phyloP scores from a whole-genome alignment of 1,140 invertebrate genomes.

The Augochlora pura region DNA sequence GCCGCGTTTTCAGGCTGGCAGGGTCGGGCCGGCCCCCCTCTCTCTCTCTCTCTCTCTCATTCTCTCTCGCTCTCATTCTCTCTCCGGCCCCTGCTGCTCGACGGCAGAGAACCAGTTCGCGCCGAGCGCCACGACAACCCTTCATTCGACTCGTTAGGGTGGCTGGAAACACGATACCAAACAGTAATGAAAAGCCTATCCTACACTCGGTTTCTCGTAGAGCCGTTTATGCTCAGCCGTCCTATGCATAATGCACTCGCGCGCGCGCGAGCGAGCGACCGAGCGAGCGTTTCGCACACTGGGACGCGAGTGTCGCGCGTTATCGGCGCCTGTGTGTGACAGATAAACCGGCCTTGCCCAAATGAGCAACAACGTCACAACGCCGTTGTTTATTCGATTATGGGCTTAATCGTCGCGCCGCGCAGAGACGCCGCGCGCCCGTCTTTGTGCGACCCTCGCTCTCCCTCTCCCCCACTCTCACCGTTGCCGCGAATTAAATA shows the following conservation, averaged over 20 bases:
- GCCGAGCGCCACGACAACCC: conserved; percentile 67
- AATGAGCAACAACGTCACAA: conserved; percentile 57
- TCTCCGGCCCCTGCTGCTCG: too few species aligned
- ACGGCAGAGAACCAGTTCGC: conserved; percentile 50
- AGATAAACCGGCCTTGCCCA: conserved; percentile 60
- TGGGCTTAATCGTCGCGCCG: conserved; percentile 56
- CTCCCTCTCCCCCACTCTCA: too few species aligned
- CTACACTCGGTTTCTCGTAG: conserved; percentile 63
- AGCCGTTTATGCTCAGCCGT: conserved; percentile 58
- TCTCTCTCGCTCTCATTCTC: too few species aligned
- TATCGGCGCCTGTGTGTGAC: conserved; percentile 63
- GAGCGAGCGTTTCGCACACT: too few species aligned
- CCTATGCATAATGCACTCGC: conserved; percentile 60
- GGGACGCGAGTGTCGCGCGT: conserved; percentile 19
- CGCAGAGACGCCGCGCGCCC: conserved; percentile 10
- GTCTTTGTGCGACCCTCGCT: conserved; percentile 48
- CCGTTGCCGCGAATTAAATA: conserved; percentile 51
- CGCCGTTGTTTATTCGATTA: conserved; percentile 60
- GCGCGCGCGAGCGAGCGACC: too few species aligned
- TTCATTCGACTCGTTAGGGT: conserved; percentile 72
- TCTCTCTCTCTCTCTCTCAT: conserved; percentile 11
- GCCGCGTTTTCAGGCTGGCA: neutral
- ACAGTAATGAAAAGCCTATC: conserved; percentile 73
- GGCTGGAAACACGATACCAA: conserved; percentile 71
- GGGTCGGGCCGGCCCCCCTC: neutral